A percentile compares a stretch with the other conserved stretches of the same genome.
Conservation (phyloP, 2,888 invertebrate genomes). For the Hypomecis punctinalis region DNA sequence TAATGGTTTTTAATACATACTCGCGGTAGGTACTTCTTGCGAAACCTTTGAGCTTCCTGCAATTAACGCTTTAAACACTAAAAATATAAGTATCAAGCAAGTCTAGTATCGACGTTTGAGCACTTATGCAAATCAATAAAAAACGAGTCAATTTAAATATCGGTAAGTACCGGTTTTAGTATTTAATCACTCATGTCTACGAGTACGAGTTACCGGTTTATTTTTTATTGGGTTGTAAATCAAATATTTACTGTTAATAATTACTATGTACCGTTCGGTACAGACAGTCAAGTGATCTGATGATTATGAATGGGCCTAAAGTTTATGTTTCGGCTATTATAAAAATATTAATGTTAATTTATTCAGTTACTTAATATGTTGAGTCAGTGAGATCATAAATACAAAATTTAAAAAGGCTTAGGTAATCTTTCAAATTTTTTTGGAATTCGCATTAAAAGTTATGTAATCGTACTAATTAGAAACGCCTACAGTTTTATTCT, state of each 20-base stretch:
- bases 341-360: constrained; percentile 17
- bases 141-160: constrained; percentile 14
- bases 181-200: constrained; percentile 14
- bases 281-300: constrained; percentile 20
- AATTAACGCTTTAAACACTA: constrained; percentile 4
- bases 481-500: neutral
- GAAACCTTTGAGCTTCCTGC: constrained; percentile 2
- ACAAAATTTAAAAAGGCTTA: constrained; percentile 16
- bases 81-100: constrained; percentile 2
- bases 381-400: constrained; percentile 23
- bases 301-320: constrained; percentile 16
- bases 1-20: no score
- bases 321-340: constrained; percentile 3
- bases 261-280: constrained; percentile 33
- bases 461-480: neutral
- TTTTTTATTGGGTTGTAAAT: constrained; percentile 37
- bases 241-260: constrained; percentile 43
- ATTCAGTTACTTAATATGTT: constrained; percentile 18
- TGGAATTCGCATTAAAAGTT: constrained; percentile 6
- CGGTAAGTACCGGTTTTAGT: constrained; percentile 26
- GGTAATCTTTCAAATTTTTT: neutral
- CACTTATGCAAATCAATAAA: constrained; percentile 21
- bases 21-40: neutral
- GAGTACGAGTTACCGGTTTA: constrained; percentile 21
- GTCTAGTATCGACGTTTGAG: constrained; percentile 12